Evolutionary conservation across 2,797 vertebrate species (phyloP), one percentile per base, ranked within the genome.

Genomic region (Gephyroberyx darwinii): DNA sequence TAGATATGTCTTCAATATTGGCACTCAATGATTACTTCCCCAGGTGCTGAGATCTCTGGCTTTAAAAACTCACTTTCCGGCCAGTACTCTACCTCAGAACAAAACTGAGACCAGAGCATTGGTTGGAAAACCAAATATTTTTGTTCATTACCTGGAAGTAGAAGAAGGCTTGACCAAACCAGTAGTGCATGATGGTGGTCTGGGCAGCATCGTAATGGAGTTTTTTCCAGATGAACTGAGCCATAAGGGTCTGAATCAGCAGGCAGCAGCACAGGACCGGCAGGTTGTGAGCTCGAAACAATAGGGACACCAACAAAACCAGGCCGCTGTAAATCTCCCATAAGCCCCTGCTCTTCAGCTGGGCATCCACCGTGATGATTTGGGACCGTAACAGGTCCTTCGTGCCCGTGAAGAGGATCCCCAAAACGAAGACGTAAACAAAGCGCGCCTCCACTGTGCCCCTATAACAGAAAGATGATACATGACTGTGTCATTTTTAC

Each of bases 151-250:
- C 94, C 94, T 95, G 94, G 51, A 94, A 94, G 93, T 94, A 99
- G 89, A 99, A 98, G 94, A 98, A 98, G 30, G 96, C 96, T 83
- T 99, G 98, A 8, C 97, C 97, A 13, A 99, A 98, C 97, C 98
- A 99, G 81, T 96, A 98, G 83, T 99, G 96, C 94, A 98, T 98
- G 80, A 97, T 91, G 82, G 97, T 95, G 65, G 95, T 94, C 87
- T 97, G 96, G 0, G 95, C 94, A 0, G 95, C 94, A 17, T 94
- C 92, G 3, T 94, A 96, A 81, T 94, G 92, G 77, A 98, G 91
- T n/a, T 92, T 93, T 85, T 90, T 96, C 97, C 97, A 98, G 87
- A 98, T 92, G 56, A 95, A 97, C 84, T 92, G 94, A 43, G 94
- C 91, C 94, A 97, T 92, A 37, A 96, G 54, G 0, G 91, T 91